A percentile compares a stretch with the other conserved stretches of the same genome.
These are phyloP conservation scores for Macrochelys suwanniensis DNA, from an alignment of 2,797 vertebrate genomes.

Conservation along the genomic window DNA sequence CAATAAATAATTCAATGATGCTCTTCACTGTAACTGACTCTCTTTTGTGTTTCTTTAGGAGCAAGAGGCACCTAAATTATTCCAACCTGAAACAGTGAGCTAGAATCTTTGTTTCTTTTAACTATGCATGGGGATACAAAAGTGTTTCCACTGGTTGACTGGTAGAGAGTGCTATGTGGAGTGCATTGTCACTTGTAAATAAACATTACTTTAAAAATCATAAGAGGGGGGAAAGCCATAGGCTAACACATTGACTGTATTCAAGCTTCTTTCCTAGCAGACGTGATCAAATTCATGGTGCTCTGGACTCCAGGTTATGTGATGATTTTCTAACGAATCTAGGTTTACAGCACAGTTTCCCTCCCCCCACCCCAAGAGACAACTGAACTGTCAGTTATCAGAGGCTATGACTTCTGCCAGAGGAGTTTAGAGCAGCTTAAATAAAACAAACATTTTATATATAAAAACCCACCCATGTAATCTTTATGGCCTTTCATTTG, in stretches of 20 bases:
- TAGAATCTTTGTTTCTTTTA: slow-evolving; percentile 24
- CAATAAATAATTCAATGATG: neutral
- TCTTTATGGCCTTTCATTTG: neutral
- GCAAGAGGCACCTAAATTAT: neutral
- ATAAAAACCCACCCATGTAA: neutral
- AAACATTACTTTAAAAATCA: neutral
- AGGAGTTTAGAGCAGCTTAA: neutral
- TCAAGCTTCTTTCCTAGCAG: slow-evolving; percentile 28
- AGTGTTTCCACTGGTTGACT: neutral
- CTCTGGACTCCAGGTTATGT: neutral
- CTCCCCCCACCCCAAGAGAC: neutral
- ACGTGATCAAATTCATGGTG: slow-evolving; percentile 37
- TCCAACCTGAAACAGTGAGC: neutral
- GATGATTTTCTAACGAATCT: slow-evolving; percentile 13
- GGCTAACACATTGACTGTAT: neutral
- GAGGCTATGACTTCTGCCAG: slow-evolving; percentile 14
- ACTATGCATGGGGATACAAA: neutral
- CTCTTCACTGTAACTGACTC: neutral
- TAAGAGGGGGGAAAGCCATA: neutral
- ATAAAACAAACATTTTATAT: slow-evolving; percentile 30
- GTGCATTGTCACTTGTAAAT: slow-evolving; percentile 7
- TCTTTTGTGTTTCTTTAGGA: neutral
- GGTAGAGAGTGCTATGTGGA: neutral
- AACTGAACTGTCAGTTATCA: slow-evolving; percentile 40
- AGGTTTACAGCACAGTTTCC: neutral